Conservation (phyloP, 2,113 vertebrate species). For the Austrofundulus limnaeus region DNA sequence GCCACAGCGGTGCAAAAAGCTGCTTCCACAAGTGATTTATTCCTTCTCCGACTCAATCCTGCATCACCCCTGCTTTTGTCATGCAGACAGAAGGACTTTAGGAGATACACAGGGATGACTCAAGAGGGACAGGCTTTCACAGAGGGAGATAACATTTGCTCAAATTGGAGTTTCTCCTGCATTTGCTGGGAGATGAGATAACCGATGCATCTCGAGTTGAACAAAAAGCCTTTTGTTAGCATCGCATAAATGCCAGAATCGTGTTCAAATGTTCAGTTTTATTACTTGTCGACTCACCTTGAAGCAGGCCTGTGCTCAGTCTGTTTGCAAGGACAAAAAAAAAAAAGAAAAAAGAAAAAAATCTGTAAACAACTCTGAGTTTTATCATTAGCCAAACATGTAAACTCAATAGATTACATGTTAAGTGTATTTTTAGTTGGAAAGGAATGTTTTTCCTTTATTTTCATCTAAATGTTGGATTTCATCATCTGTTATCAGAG, state of each 20-base stretch:
- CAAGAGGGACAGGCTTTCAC: slow-evolving; percentile 9
- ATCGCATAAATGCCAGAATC: slow-evolving; percentile 26
- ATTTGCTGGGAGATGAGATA: slow-evolving; percentile 22
- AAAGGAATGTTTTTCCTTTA: slow-evolving; percentile 47
- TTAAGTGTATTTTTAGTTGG: slow-evolving; percentile 17
- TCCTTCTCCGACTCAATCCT: slow-evolving; percentile 42
- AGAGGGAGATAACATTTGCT: slow-evolving; percentile 7
- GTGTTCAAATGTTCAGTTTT: slow-evolving; percentile 14
- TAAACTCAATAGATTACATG: slow-evolving; percentile 44
- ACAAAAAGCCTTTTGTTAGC: slow-evolving; percentile 17
- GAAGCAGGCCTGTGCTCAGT: slow-evolving; percentile 35
- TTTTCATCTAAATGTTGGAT: slow-evolving; percentile 46
- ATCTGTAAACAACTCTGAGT: slow-evolving; percentile 66
- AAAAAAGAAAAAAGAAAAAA: no score
- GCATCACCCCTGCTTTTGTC: slow-evolving; percentile 45
- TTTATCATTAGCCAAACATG: slow-evolving; percentile 44
- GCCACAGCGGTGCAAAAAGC: slow-evolving; percentile 53
- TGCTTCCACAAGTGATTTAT: slow-evolving; percentile 56
- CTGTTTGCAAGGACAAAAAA: slow-evolving; percentile 46
- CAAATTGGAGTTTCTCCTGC: slow-evolving; percentile 19
- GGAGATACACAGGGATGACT: slow-evolving; percentile 29
- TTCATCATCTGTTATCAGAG: slow-evolving; percentile 54
- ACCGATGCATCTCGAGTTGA: slow-evolving; percentile 10
- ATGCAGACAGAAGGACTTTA: slow-evolving; percentile 25
- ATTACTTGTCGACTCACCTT: slow-evolving; percentile 52